Percentiles rank a stretch among this genome's conserved stretches.
Evolutionary conservation across 2,888 invertebrate species (phyloP).

Genomic region (Eupelmus urozonus): DNA sequence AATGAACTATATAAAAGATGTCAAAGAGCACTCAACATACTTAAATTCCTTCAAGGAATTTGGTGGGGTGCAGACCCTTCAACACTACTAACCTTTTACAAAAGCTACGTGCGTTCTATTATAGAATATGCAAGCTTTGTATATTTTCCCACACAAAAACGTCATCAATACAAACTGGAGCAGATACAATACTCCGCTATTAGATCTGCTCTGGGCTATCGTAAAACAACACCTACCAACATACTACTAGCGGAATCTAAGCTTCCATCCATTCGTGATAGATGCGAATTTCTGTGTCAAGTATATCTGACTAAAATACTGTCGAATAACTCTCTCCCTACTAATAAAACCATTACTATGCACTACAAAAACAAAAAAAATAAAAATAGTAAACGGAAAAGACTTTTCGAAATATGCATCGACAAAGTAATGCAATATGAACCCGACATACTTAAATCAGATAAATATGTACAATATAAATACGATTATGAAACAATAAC

Average conservation of each 20-base stretch:
- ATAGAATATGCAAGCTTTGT: conserved; percentile 32
- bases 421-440: too few relatives aligned
- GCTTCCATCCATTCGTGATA: conserved; percentile 9
- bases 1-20: neutral
- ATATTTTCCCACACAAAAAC: conserved; percentile 12
- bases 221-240: conserved; percentile 31
- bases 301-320: conserved; percentile 4
- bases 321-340: neutral
- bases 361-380: conserved; percentile 1
- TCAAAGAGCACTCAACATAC: conserved; percentile 8
- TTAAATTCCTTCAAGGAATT: conserved; percentile 8
- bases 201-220: neutral
- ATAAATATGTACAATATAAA: too few relatives aligned
- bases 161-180: neutral
- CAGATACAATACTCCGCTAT: conserved; percentile 18
- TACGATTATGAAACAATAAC: too few relatives aligned
- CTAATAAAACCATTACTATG: neutral
- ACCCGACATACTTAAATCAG: too few relatives aligned
- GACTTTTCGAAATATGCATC: too few relatives aligned
- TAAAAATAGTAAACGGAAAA: neutral
- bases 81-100: conserved; percentile 18
- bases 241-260: conserved; percentile 42
- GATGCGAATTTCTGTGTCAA: conserved; percentile 7
- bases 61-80: conserved; percentile 38
- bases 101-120: conserved; percentile 14